Evolutionary conservation across 2,888 invertebrate species (phyloP), one percentile per base, ranked within the genome.

Genomic region (Lycia hirtaria): DNA sequence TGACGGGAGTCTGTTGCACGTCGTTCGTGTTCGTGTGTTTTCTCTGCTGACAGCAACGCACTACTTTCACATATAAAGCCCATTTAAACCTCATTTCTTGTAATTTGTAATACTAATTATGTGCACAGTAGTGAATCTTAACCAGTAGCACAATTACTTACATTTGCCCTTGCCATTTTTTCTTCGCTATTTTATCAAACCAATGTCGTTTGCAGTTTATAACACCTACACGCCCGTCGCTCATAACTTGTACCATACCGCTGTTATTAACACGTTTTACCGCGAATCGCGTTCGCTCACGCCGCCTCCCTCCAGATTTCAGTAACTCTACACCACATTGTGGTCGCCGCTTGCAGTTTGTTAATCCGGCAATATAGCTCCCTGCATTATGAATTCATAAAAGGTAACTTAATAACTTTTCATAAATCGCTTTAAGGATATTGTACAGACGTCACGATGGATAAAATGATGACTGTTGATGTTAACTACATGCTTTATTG

Each of bases 181-280:
- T n/a, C n/a, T n/a, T n/a, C n/a, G n/a, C n/a, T n/a, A n/a, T n/a
- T n/a, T n/a, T n/a, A n/a, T n/a, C n/a, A n/a, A n/a, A n/a, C n/a
- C n/a, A n/a, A n/a, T n/a, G n/a, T n/a, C 19, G 17, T 9, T 3
- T 15, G 17, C 14, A 12, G 5, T 19, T n/a, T 9, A 17, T 4
- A n/a, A 17, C 4, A 19, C 2, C 3, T 10, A n/a, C 10, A 6
- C 38, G 37, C 37, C 3, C 12, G 6, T 12, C 19, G 17, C 63
- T 62, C 28, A n/a, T 53, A 4, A 0, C 64, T 69, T 59, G 48
- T 3, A 41, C 64, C 68, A 43, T 38, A 35, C 7, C 20, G 45
- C 67, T 76, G 76, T 78, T 80, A 83, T 80, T 80, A 85, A 84
- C 85, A 83, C 82, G 80, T 83, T 81, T 69, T 81, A 83, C 86